Conservation (phyloP, 2,888 invertebrate species). For the Agonopterix heracliana region DNA sequence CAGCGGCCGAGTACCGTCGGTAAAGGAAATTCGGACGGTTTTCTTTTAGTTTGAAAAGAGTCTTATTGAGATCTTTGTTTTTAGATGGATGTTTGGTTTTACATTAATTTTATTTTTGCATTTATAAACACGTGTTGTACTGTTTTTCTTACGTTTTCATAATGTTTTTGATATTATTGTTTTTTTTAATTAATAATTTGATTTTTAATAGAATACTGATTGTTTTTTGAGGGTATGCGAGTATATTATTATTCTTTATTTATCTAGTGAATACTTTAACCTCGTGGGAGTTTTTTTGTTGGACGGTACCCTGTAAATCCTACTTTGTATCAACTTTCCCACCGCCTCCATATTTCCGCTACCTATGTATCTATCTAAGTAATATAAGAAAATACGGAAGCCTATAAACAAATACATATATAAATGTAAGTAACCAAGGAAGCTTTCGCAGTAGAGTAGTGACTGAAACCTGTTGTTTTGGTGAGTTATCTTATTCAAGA, state of each 20-base stretch:
- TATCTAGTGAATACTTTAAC: neutral
- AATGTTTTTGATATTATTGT: neutral
- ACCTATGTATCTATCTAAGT: slow-evolving; percentile 39
- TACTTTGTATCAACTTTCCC: slow-evolving; percentile 69
- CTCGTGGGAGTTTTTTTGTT: slow-evolving; percentile 22
- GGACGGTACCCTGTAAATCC: slow-evolving; percentile 61
- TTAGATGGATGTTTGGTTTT: neutral
- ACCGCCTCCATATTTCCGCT: slow-evolving; percentile 63
- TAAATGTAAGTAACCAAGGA: neutral
- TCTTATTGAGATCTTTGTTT: neutral
- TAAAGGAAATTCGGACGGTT: slow-evolving; percentile 36
- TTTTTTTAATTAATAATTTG: no score
- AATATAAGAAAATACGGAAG: slow-evolving; percentile 4
- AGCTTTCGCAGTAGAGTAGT: no score
- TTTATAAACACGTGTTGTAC: no score
- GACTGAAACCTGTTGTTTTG: no score
- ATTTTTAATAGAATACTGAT: no score
- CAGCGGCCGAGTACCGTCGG: slow-evolving; percentile 63
- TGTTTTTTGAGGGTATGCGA: no score
- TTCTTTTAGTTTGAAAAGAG: slow-evolving; percentile 4
- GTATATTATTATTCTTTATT: neutral
- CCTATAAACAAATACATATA: slow-evolving; percentile 1
- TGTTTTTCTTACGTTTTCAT: neutral
- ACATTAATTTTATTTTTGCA: no score
- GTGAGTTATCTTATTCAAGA: no score